Evolutionary conservation across 2,797 vertebrate species (phyloP).

Genomic region (Gastrophryne carolinensis): DNA sequence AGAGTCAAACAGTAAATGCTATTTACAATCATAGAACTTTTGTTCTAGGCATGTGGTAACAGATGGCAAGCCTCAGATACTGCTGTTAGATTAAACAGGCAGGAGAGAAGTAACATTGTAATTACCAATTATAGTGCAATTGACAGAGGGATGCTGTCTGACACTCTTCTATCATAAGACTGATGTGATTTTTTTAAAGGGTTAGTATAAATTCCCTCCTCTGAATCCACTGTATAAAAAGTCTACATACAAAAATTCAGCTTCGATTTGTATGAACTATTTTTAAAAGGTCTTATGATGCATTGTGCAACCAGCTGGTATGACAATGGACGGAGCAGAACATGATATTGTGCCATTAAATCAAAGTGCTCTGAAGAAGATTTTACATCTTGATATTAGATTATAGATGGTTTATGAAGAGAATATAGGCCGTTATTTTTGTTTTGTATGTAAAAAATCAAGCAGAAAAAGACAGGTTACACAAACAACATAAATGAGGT

Average conservation of each 20-base stretch:
- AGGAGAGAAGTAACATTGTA: slow-evolving; percentile 30
- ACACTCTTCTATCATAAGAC: slow-evolving; percentile 35
- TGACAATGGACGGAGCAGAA: slow-evolving; percentile 7
- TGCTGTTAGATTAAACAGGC: slow-evolving; percentile 42
- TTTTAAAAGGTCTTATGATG: slow-evolving; percentile 19
- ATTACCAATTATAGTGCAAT: slow-evolving; percentile 40
- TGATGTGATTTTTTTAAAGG: slow-evolving; percentile 39
- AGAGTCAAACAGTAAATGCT: slow-evolving; percentile 47
- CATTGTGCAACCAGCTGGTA: not conserved
- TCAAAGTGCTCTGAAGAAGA: slow-evolving; percentile 18
- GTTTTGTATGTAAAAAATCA: not conserved
- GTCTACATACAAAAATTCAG: slow-evolving; percentile 14
- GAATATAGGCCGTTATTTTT: not conserved
- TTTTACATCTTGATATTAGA: not conserved
- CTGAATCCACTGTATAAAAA: slow-evolving; percentile 24
- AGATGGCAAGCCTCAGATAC: slow-evolving; percentile 47
- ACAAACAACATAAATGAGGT: slow-evolving; percentile 2
- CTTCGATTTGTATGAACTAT: slow-evolving; percentile 10
- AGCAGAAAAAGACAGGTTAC: not conserved
- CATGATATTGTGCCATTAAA: not conserved
- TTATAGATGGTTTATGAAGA: too few relatives aligned
- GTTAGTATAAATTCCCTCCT: slow-evolving; percentile 26
- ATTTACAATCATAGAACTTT: slow-evolving; percentile 47
- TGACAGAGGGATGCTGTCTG: slow-evolving; percentile 29
- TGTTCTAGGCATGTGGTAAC: slow-evolving; percentile 41